Evolutionary conservation across 2,888 invertebrate species (phyloP).

Genomic region (Volucella inflata): DNA sequence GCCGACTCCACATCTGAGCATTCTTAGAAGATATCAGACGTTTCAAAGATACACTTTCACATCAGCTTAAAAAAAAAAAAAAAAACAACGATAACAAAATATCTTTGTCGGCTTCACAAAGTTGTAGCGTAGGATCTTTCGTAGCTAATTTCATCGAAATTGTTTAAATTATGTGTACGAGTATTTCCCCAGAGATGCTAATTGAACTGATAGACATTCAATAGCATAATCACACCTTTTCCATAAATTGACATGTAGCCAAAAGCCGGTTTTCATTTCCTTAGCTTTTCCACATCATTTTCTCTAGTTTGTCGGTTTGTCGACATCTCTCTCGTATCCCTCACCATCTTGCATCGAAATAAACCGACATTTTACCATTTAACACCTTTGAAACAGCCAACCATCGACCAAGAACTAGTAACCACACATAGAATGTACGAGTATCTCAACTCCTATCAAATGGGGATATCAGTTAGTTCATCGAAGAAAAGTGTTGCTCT

Average conservation of each 20-base stretch:
- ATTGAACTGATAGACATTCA: conserved; percentile 55
- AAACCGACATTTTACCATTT: conserved; percentile 29
- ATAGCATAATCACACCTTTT: conserved; percentile 47
- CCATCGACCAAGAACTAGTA: conserved; percentile 17
- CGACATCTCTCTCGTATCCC: background rate
- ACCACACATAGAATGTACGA: conserved; percentile 6
- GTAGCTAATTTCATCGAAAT: conserved; percentile 27
- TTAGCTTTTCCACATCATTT: background rate
- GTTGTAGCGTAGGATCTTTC: background rate
- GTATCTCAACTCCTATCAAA: conserved; percentile 29
- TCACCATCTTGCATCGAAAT: background rate
- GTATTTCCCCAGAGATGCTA: conserved; percentile 46
- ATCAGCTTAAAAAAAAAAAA: no score
- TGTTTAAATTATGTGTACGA: conserved; percentile 17
- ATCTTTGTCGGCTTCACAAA: conserved; percentile 13
- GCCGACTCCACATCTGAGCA: no score
- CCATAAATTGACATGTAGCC: conserved; percentile 16
- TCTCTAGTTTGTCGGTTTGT: background rate
- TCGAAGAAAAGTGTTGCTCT: conserved; percentile 3
- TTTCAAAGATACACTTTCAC: no score
- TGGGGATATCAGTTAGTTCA: conserved; percentile 12
- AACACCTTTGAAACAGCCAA: conserved; percentile 35
- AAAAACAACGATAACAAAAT: no score
- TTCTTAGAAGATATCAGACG: no score
- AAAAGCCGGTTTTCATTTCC: conserved; percentile 20